Conservation (phyloP, 1,140 invertebrate genomes). For the Aplysia californica region DNA sequence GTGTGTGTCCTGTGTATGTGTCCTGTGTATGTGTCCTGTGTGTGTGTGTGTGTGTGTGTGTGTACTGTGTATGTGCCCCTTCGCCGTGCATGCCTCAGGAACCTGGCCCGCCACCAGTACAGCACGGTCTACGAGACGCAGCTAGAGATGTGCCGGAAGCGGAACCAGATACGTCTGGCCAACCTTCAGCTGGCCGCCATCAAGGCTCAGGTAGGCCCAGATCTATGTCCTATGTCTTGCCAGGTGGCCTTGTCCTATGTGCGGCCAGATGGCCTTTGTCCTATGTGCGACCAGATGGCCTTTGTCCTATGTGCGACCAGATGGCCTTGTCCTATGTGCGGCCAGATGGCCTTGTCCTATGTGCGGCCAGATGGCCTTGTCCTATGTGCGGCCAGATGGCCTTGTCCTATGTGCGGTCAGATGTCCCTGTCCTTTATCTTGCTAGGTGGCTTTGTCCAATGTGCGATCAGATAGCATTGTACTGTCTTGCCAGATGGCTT, state of each 20-base stretch:
- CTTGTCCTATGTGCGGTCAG: neutral
- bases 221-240: neutral
- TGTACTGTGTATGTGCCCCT: too few relatives aligned
- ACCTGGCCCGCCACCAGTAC: constrained; percentile 84
- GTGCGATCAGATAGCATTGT: neutral
- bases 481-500: neutral
- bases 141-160: constrained; percentile 94
- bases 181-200: constrained; percentile 91
- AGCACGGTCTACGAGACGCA: constrained; percentile 95
- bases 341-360: neutral
- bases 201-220: constrained; percentile 80
- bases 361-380: neutral
- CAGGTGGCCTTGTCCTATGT: neutral
- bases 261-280: neutral
- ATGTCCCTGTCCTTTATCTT: neutral
- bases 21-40: too few relatives aligned
- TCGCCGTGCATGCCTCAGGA: constrained; percentile 73
- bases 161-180: constrained; percentile 90
- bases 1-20: too few relatives aligned
- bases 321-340: neutral
- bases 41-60: too few relatives aligned
- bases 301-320: neutral
- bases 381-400: neutral
- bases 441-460: neutral
- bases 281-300: neutral